Evolutionary conservation across 2,113 vertebrate genomes (phyloP).

Genomic region (Australoheros scitulus): DNA sequence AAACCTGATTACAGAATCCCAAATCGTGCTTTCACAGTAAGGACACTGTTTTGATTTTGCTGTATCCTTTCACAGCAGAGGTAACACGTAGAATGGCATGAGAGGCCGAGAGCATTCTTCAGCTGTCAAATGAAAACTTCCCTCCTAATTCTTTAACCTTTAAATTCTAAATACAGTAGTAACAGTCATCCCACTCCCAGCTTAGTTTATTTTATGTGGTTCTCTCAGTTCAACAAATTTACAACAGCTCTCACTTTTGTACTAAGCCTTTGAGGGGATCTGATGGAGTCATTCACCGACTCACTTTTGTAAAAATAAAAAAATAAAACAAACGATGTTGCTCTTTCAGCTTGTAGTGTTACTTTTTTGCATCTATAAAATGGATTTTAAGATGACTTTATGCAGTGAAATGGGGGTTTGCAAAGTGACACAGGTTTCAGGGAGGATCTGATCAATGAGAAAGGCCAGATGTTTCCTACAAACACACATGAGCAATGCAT

Average conservation of each 20-base stretch:
- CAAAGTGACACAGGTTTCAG: constrained; percentile 20
- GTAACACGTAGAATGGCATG: not conserved
- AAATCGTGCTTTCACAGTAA: constrained; percentile 18
- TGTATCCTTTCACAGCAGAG: constrained; percentile 36
- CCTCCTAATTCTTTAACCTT: constrained; percentile 49
- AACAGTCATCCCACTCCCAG: constrained; percentile 24
- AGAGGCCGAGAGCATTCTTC: constrained; percentile 27
- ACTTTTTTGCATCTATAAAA: constrained; percentile 26
- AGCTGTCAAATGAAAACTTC: constrained; percentile 47
- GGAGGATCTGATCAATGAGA: constrained; percentile 14
- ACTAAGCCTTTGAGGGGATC: constrained; percentile 21
- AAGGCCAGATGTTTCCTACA: constrained; percentile 59
- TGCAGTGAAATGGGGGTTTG: constrained; percentile 10
- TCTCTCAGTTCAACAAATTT: constrained; percentile 23
- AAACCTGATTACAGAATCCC: constrained; percentile 24
- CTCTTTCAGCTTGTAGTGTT: constrained; percentile 9
- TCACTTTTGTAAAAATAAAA: constrained; percentile 40
- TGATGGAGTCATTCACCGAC: constrained; percentile 13
- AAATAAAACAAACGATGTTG: not conserved
- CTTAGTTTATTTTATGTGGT: constrained; percentile 42
- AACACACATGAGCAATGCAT: constrained; percentile 23
- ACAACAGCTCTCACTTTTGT: constrained; percentile 30
- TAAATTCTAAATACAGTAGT: constrained; percentile 6
- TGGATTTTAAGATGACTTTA: not conserved
- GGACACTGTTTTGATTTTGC: constrained; percentile 13